Percentiles rank a stretch among this genome's conserved stretches.
These are phyloP conservation scores for Gambelia wislizenii DNA, from an alignment of 2,797 vertebrate species.

Conservation along the genomic window DNA sequence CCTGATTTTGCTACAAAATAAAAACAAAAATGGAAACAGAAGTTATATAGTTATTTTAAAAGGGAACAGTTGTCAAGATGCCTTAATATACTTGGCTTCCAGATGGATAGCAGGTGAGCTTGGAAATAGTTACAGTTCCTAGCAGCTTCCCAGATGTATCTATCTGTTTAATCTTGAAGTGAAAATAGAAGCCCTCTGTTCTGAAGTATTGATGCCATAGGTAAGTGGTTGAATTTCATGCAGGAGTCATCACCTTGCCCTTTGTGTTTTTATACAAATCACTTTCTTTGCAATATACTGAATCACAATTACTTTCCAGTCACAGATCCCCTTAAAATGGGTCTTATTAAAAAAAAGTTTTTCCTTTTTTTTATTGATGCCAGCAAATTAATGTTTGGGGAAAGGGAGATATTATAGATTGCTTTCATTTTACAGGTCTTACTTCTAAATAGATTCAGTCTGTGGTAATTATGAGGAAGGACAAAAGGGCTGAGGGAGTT, in stretches of 20 bases:
- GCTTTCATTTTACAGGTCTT: background rate
- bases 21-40: too few species aligned
- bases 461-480: accelerated
- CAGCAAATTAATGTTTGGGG: conserved; percentile 22
- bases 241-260: conserved; percentile 41
- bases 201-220: conserved; percentile 48
- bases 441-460: conserved; percentile 7
- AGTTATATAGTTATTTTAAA: too few species aligned
- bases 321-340: conserved; percentile 1
- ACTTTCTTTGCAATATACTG: conserved; percentile 56
- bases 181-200: conserved; percentile 46
- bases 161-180: conserved; percentile 52
- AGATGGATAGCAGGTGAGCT: conserved; percentile 30
- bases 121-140: conserved; percentile 54
- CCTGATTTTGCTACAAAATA: too few species aligned
- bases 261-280: conserved; percentile 40
- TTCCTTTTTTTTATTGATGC: conserved; percentile 9
- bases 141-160: conserved; percentile 11
- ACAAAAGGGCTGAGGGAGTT: background rate
- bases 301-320: conserved; percentile 59
- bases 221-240: conserved; percentile 44
- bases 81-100: background rate
- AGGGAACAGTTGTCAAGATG: too few species aligned
- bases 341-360: conserved; percentile 31
- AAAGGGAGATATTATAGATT: conserved; percentile 17